A percentile compares a stretch with the other conserved stretches of the same genome.
These are phyloP conservation scores for Laupala kohalensis DNA, from an alignment of 1,140 invertebrate genomes.

Conservation along the genomic window DNA sequence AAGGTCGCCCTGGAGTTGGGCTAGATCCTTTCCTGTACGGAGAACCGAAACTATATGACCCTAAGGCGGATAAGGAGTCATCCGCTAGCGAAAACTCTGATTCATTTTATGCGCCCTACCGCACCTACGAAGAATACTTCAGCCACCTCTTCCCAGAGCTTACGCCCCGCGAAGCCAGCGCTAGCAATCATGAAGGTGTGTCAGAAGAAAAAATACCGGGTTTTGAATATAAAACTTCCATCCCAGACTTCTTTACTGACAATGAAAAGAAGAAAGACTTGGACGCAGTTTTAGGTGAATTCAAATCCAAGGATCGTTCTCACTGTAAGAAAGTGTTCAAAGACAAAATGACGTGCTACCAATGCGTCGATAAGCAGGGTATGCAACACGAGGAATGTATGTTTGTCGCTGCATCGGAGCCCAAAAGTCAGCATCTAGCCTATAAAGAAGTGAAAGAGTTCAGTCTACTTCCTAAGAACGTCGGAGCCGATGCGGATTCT, in stretches of 20 bases:
- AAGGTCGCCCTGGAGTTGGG: background rate
- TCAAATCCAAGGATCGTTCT: slow-evolving; percentile 50
- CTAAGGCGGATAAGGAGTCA: slow-evolving; percentile 4
- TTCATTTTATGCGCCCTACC: slow-evolving; percentile 14
- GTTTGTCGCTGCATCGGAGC: slow-evolving; percentile 40
- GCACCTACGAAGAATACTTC: slow-evolving; percentile 28
- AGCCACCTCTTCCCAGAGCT: slow-evolving; percentile 29
- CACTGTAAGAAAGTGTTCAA: slow-evolving; percentile 53
- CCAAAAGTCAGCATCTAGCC: slow-evolving; percentile 13
- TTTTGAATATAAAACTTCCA: background rate
- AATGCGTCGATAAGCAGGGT: slow-evolving; percentile 48
- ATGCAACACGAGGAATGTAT: slow-evolving; percentile 60
- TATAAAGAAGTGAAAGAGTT: slow-evolving; percentile 16
- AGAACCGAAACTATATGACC: background rate
- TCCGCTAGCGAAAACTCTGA: background rate
- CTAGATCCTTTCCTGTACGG: slow-evolving; percentile 3
- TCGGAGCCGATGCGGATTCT: background rate
- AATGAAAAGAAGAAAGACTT: slow-evolving; percentile 36
- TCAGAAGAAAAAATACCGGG: background rate
- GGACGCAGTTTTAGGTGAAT: slow-evolving; percentile 51
- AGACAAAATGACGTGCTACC: slow-evolving; percentile 59
- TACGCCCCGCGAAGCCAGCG: background rate
- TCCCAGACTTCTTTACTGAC: slow-evolving; percentile 5
- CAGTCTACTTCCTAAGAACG: slow-evolving; percentile 10
- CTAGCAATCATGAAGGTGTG: slow-evolving; percentile 3